A percentile compares a stretch with the other conserved stretches of the same genome.
Evolutionary conservation across 2,797 vertebrate genomes (phyloP).

Genomic region (Rhadinocentrus ornatus): DNA sequence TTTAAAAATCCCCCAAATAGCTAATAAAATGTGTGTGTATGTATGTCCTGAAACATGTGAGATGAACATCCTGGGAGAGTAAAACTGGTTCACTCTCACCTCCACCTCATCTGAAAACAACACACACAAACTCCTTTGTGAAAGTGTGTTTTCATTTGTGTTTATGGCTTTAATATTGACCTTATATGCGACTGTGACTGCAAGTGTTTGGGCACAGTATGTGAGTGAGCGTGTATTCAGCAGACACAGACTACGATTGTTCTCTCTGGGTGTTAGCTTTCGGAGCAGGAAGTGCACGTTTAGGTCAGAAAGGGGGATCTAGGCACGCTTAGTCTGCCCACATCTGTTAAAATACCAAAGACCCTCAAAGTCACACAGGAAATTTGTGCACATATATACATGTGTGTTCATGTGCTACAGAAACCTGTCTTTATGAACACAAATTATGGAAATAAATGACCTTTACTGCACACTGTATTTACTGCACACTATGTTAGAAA

Average conservation of each 20-base stretch:
- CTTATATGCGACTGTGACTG: conserved; percentile 30
- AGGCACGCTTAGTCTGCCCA: conserved; percentile 76
- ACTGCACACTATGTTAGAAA: too few species aligned
- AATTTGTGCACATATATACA: conserved; percentile 41
- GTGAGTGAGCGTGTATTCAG: conserved; percentile 45
- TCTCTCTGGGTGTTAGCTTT: conserved; percentile 83
- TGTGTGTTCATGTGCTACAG: conserved; percentile 31
- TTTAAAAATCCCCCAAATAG: neutral
- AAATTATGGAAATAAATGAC: conserved; percentile 61
- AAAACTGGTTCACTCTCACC: conserved; percentile 31
- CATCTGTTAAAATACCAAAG: conserved; percentile 86
- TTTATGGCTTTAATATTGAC: conserved; percentile 46
- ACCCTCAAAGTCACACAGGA: conserved; percentile 78
- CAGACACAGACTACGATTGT: conserved; percentile 83
- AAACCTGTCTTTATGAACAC: conserved; percentile 60
- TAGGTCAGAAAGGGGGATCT: conserved; percentile 76
- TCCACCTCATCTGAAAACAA: conserved; percentile 39
- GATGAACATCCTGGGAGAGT: conserved; percentile 4
- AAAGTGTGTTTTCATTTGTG: conserved; percentile 43
- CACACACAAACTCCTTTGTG: conserved; percentile 44
- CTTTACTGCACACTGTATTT: conserved; percentile 41
- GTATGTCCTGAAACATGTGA: conserved; percentile 11
- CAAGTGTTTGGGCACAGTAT: conserved; percentile 33
- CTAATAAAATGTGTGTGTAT: neutral
- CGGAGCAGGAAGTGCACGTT: conserved; percentile 84